These are phyloP conservation scores for Coptodon rendalli DNA, from an alignment of 2,113 vertebrate species.

Conservation along the genomic window DNA sequence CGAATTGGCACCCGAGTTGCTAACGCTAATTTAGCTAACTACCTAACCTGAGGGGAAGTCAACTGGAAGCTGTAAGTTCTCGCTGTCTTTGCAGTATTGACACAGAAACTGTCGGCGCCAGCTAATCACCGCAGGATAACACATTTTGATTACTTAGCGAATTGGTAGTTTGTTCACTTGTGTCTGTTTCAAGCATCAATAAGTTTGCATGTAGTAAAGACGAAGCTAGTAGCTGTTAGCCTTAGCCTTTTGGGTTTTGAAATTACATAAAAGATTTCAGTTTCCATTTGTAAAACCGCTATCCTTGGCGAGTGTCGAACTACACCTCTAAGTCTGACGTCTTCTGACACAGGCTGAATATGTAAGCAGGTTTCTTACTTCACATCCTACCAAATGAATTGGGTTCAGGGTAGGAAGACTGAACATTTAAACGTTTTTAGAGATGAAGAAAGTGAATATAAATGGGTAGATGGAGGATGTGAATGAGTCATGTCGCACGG, in stretches of 20 bases:
- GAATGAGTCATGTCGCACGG: background rate
- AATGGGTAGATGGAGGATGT: background rate
- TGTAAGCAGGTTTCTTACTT: background rate
- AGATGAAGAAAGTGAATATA: background rate
- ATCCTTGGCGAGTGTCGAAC: background rate
- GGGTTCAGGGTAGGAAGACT: background rate
- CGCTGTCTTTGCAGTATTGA: background rate
- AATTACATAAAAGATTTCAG: background rate
- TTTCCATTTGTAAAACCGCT: background rate
- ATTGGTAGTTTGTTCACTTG: background rate
- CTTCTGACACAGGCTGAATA: background rate
- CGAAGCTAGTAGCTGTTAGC: background rate
- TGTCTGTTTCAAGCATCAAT: background rate
- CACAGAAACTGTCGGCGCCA: background rate
- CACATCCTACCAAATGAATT: background rate
- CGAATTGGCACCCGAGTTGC: background rate
- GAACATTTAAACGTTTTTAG: background rate
- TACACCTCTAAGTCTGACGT: background rate
- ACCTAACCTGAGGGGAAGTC: background rate
- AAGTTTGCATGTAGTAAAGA: background rate
- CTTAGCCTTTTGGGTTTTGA: background rate
- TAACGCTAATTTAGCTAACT: slow-evolving; percentile 27
- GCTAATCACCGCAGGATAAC: background rate
- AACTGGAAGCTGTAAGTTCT: background rate
- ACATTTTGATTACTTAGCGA: background rate